Base-by-base conservation (phyloP, 2,113 vertebrate species). In the Myiopsitta monachus region DNA sequence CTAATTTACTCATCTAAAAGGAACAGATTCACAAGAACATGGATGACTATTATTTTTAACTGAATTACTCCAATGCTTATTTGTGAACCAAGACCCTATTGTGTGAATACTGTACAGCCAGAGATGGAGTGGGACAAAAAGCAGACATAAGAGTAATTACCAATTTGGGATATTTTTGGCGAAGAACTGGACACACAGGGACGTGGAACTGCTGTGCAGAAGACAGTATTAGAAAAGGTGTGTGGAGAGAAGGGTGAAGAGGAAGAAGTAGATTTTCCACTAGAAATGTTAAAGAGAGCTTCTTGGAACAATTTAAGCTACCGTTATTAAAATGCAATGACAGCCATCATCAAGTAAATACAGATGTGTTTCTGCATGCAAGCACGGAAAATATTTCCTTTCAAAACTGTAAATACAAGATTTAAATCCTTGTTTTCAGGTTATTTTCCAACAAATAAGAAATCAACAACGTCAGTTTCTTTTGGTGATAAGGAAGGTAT, bases 401-500 rank as follows among this genome's bases (percentile, higher is more conserved):
- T 83, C 63, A 74, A 43, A 67, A 30, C 12, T 57, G n/a, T 39
- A 88, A 90, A 88, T 30, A 92, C 4, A 92, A 31, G 18, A 23
- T 44, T 78, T n/a, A 74, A 90, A 81, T 52, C 30, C 7, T 21
- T 36, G 4, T 5, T 83, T 86, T 68, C 18, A 61, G 14, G 16
- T 72, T 44, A 47, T 52, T 94, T 84, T 52, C 51, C 36, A 75
- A n/a, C 8, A 72, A 64, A 36, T 12, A 75, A 23, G 23, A 93
- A 84, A 88, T 9, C 1, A 72, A 72, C 27, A 6, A 33, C 0
- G 0, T 51, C 11, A 12, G 4, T 74, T 83, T 83, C 39, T 44
- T 38, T 46, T 10, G 3, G 12, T 2, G 2, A 9, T 5, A 2
- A 0, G 26, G 9, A 66, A 82, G n/a, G 18, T 18, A 13, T 3